These are phyloP conservation scores for Zoanthus sansibaricus DNA, from an alignment of 92 coral and sea anemone species.

Conservation along the genomic window DNA sequence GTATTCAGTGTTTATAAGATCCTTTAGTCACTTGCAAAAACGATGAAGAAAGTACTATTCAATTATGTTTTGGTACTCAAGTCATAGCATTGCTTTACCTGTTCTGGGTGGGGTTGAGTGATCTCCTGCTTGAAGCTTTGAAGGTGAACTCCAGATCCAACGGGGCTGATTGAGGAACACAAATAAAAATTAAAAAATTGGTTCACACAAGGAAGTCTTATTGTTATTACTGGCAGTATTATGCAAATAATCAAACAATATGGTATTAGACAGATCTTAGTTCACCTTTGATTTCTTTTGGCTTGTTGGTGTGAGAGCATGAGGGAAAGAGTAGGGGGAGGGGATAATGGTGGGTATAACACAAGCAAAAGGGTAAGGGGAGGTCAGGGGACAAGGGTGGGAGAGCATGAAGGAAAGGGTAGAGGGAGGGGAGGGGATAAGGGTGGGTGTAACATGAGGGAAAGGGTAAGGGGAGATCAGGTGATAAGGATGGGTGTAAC, in stretches of 20 bases:
- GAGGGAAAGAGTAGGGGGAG: background rate
- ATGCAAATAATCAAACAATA: no score
- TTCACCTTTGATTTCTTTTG: no score
- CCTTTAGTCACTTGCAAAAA: background rate
- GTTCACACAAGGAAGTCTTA: background rate
- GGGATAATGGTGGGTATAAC: background rate
- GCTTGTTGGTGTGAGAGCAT: no score
- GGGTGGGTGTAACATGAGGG: no score
- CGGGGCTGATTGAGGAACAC: conserved; percentile 48
- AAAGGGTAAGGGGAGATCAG: no score
- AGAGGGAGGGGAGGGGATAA: background rate
- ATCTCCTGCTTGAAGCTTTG: conserved; percentile 55
- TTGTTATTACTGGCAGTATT: no score
- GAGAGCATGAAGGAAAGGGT: background rate
- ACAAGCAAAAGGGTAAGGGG: background rate
- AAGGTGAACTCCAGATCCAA: conserved; percentile 82
- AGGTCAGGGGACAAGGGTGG: background rate
- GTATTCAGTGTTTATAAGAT: no score
- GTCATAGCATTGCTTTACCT: background rate
- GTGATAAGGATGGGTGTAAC: no score
- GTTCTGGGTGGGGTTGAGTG: conserved; percentile 58
- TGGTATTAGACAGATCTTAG: no score
- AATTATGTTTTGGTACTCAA: conserved; percentile 1
- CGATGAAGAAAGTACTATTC: background rate
- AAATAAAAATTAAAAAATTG: background rate